phyloP scores from a whole-genome alignment of 2,113 vertebrate species.

The Tetrao urogallus region DNA sequence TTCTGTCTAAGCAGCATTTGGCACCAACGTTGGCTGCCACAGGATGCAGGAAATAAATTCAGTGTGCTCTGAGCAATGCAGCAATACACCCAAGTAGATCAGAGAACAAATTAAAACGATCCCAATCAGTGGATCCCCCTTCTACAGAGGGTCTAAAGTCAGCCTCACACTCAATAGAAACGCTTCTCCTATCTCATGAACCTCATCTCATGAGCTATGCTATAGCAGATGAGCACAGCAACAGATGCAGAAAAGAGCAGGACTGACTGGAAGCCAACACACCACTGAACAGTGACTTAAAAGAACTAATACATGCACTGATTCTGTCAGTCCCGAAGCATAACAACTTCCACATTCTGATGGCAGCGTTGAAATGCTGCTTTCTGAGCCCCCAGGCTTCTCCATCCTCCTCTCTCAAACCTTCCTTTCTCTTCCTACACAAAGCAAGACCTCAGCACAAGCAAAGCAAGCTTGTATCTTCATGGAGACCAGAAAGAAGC shows the following conservation, averaged over 20 bases:
- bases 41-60: neutral
- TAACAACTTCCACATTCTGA: fast-evolving
- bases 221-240: fast-evolving
- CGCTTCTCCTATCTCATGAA: fast-evolving
- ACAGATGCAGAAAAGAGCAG: fast-evolving
- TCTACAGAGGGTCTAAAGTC: neutral
- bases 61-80: neutral
- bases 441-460: fast-evolving
- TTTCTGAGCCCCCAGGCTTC: neutral
- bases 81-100: fast-evolving
- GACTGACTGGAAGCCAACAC: fast-evolving
- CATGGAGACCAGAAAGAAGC: fast-evolving
- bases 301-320: fast-evolving
- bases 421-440: fast-evolving
- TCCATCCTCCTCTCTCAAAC: fast-evolving
- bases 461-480: neutral
- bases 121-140: neutral
- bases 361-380: neutral
- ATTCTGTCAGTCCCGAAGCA: fast-evolving
- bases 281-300: neutral
- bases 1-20: no score
- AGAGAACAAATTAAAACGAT: neutral
- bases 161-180: neutral
- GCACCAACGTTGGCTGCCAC: no score
- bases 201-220: neutral